Base-by-base conservation (phyloP, 2,113 vertebrate species). In the Mirounga angustirostris region DNA sequence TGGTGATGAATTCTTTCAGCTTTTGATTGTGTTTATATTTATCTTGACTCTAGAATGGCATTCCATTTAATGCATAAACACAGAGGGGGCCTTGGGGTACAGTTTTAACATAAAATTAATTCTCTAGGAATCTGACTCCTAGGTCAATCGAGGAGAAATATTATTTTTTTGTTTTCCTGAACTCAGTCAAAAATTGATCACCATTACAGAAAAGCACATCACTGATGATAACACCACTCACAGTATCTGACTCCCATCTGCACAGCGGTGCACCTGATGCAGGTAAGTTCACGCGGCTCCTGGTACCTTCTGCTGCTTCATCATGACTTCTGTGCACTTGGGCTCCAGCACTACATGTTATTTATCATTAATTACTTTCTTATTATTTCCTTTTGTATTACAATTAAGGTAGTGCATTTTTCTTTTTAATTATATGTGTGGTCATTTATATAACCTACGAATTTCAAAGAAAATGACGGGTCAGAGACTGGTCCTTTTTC, bases 211-310 rank as follows among this genome's bases (percentile, higher is more conserved):
- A 58, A 73, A n/a, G 9, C 26, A 0, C 16, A 9, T 52, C 7
- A 13, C 18, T 6, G 8, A 28, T 0, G 5, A 5, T 9, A 0
- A 2, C 2, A 1, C 46, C 76, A 6, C 21, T 43, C 1, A 0
- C 0, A 2, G 28, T 30, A 7, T 6, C 2, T 2, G 11, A 9
- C 12, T 63, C 22, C 22, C 14, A 1, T 13, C 52, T 26, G 0
- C 0, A 1, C 0, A 3, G 40, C 15, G 16, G 58, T 12, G 43
- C 19, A 0, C 1, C 0, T 15, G 67, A 1, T 4, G 10, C 26
- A 21, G 36, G 0, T 0, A 6, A 19, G 76, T 10, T 4, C 7
- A 0, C 8, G 30, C 0, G 36, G 56, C 7, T 65, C 65, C 4
- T 12, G 88, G 24, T 0, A 19, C 14, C 4, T 12, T 5, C 10